Base-by-base conservation (phyloP, 1,140 invertebrate genomes). In the Polypedilum vanderplanki region DNA sequence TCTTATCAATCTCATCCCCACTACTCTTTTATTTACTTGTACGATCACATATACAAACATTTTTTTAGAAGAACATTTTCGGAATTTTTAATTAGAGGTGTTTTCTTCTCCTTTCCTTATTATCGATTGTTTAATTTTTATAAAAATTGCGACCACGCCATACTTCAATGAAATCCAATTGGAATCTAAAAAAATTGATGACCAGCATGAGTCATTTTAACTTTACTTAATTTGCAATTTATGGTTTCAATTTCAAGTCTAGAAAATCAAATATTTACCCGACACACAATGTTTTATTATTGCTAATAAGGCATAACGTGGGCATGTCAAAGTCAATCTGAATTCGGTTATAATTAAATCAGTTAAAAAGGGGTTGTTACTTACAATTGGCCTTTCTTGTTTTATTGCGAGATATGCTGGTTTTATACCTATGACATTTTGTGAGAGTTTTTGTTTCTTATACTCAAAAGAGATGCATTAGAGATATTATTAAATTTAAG, bases 261-360 rank as follows among this genome's bases (percentile, higher is more conserved):
- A 57, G 46, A 57, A 57, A 57, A 57, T 57, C 46, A 57, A 57
- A 57, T 57, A 57, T 57, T 57, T 57, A 57, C 46, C 46, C 46
- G 46, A 57, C 46, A 57, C 46, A 57, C 10, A 57, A 57, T n/a
- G 4, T n/a, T 33, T 57, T 57, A n/a, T 57, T 15, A 57, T 57
- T 57, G 12, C 46, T 57, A 57, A 57, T 57, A 57, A 57, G 46
- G 46, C 46, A 57, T 57, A n/a, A 57, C 46, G 46, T 57, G 46
- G 46, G 46, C 12, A 57, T 57, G 46, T 15, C 46, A 57, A 57
- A 57, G 46, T 57, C 46, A 57, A 57, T 57, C 46, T 57, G 15
- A n/a, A n/a, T 57, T 4, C 24, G 5, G 24, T 33, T 5, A 33
- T 5, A 33, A 33, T 33, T 3, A 33, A 33, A 33, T 33, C 5